These are phyloP conservation scores for Drosophila macrothrix DNA, from an alignment of 2,888 invertebrate genomes.

Conservation along the genomic window DNA sequence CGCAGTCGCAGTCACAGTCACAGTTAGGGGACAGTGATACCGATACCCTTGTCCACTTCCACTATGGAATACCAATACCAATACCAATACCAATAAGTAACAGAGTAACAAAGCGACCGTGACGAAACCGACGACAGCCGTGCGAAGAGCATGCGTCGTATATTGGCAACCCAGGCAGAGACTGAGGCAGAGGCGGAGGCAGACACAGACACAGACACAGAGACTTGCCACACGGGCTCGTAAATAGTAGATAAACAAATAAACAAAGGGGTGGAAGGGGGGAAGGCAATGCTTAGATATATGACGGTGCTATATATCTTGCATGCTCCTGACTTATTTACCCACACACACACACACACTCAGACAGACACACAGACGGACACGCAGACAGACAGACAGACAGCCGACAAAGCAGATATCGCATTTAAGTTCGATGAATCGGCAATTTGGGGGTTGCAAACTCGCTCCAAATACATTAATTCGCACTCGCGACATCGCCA, in stretches of 20 bases:
- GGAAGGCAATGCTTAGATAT: constrained; percentile 59
- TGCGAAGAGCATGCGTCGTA: constrained; percentile 36
- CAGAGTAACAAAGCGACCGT: constrained; percentile 69
- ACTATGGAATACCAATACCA: constrained; percentile 7
- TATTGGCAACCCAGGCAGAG: constrained; percentile 17
- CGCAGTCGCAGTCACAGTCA: constrained; percentile 22
- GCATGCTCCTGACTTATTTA: constrained; percentile 51
- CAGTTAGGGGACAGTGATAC: constrained; percentile 44
- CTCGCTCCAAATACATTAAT: constrained; percentile 67
- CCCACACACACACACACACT: constrained; percentile 21
- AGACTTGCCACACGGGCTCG: constrained; percentile 50
- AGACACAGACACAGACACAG: constrained; percentile 14
- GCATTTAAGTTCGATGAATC: constrained; percentile 45
- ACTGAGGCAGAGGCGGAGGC: background rate
- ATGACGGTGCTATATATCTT: constrained; percentile 77
- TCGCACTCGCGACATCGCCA: constrained; percentile 47
- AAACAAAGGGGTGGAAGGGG: constrained; percentile 58
- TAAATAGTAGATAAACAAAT: constrained; percentile 77
- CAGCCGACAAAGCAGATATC: constrained; percentile 38
- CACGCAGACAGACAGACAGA: constrained; percentile 5
- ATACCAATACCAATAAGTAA: constrained; percentile 42
- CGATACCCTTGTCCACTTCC: constrained; percentile 14
- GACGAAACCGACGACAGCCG: constrained; percentile 45
- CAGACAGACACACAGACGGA: background rate
- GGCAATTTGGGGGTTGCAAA: constrained; percentile 58